Conservation (phyloP, 2,113 vertebrate species). For the Calidris pugnax region DNA sequence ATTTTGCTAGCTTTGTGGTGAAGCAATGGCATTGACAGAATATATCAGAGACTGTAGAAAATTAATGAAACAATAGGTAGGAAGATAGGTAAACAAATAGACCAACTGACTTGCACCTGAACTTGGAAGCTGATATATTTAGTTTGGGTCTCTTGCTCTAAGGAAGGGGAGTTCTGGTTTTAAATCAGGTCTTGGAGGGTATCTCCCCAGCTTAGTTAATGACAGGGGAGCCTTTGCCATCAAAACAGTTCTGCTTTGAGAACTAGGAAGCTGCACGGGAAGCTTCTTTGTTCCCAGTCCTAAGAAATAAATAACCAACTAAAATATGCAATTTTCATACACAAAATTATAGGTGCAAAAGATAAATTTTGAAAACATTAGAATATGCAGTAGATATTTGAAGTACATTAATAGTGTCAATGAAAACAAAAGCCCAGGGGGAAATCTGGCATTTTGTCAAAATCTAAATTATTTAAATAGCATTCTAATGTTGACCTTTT, state of each 20-base stretch:
- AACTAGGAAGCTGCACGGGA: not conserved
- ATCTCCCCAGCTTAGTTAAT: not conserved
- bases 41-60: not conserved
- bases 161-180: not conserved
- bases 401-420: not conserved
- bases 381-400: not conserved
- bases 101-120: not conserved
- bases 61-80: not conserved
- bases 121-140: not conserved
- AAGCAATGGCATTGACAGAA: not conserved
- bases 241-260: not conserved
- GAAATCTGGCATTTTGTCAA: not conserved
- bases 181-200: not conserved
- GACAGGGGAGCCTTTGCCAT: not conserved
- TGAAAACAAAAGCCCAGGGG: not conserved
- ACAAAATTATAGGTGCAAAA: not conserved
- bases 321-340: not conserved
- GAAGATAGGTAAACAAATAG: not conserved
- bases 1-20: not conserved
- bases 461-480: not conserved
- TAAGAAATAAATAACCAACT: not conserved
- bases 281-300: not conserved
- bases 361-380: not conserved
- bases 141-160: not conserved
- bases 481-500: slow-evolving; percentile 2